Conservation (phyloP, 1,140 invertebrate genomes). For the Musca vetustissima region DNA sequence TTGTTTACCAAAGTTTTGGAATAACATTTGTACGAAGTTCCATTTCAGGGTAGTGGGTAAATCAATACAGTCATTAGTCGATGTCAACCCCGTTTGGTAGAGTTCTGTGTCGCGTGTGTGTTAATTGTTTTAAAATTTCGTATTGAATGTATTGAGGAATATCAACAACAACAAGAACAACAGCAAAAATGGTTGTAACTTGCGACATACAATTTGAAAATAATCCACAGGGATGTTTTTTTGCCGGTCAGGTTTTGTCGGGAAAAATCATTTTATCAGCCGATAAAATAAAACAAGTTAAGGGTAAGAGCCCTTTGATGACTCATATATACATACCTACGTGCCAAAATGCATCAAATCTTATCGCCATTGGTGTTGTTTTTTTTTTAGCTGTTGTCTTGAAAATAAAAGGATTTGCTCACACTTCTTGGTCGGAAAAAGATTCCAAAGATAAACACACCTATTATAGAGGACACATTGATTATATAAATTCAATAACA, state of each 20-base stretch:
- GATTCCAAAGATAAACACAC: neutral
- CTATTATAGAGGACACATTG: conserved; percentile 41
- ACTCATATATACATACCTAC: neutral
- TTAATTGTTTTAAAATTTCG: neutral
- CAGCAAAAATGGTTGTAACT: conserved; percentile 35
- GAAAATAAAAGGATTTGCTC: conserved; percentile 42
- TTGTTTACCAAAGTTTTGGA: too few relatives aligned
- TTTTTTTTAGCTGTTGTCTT: conserved; percentile 35
- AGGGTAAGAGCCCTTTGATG: conserved; percentile 39
- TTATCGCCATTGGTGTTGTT: neutral
- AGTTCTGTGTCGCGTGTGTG: too few relatives aligned
- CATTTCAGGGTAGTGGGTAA: too few relatives aligned
- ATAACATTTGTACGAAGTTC: too few relatives aligned
- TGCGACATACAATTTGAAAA: conserved; percentile 54
- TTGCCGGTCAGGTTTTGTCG: conserved; percentile 57
- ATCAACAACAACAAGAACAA: neutral
- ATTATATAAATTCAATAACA: conserved; percentile 43
- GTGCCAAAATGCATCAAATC: too few relatives aligned
- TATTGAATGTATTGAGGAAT: neutral
- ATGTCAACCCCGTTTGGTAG: too few relatives aligned
- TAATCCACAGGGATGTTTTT: conserved; percentile 57
- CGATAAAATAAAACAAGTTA: conserved; percentile 56
- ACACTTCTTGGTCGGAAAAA: conserved; percentile 39
- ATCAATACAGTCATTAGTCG: too few relatives aligned
- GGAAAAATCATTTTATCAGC: conserved; percentile 55